Percentiles rank a stretch among this genome's conserved stretches.
These are phyloP conservation scores for Tetramorium simillimum DNA, from an alignment of 1,140 invertebrate genomes.

Conservation along the genomic window DNA sequence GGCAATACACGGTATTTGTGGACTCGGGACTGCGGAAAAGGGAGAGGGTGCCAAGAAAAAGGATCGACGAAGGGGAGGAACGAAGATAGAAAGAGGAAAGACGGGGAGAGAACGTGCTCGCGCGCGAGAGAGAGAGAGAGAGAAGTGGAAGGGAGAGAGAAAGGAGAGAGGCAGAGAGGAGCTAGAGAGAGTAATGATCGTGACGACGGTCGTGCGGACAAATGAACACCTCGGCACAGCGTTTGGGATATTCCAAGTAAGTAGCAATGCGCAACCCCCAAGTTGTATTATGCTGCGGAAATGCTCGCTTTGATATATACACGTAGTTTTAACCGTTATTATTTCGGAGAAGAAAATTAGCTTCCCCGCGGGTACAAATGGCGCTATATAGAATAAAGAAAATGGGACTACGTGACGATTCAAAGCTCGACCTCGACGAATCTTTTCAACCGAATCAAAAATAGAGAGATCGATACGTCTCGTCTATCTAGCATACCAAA, in stretches of 20 bases:
- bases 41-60: constrained; percentile 19
- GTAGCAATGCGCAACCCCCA: constrained; percentile 68
- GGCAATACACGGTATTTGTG: constrained; percentile 63
- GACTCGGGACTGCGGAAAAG: constrained; percentile 48
- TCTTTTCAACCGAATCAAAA: constrained; percentile 47
- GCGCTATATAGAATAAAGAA: not conserved
- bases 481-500: constrained; percentile 35
- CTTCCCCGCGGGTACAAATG: not conserved
- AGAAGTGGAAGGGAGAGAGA: constrained; percentile 29
- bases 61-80: not conserved
- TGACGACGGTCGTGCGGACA: constrained; percentile 77
- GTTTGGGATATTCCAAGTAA: constrained; percentile 84
- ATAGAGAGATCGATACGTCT: constrained; percentile 54
- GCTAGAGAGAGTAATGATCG: constrained; percentile 76
- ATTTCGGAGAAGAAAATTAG: constrained; percentile 27
- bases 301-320: constrained; percentile 26
- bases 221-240: constrained; percentile 83
- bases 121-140: constrained; percentile 18
- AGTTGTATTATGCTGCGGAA: constrained; percentile 36
- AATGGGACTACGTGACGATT: not conserved
- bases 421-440: constrained; percentile 9
- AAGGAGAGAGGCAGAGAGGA: constrained; percentile 37
- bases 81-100: not conserved
- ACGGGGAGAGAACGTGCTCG: constrained; percentile 33
- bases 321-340: constrained; percentile 9